Conservation (phyloP, 2,888 invertebrate species). For the Shargacucullia verbasci region DNA sequence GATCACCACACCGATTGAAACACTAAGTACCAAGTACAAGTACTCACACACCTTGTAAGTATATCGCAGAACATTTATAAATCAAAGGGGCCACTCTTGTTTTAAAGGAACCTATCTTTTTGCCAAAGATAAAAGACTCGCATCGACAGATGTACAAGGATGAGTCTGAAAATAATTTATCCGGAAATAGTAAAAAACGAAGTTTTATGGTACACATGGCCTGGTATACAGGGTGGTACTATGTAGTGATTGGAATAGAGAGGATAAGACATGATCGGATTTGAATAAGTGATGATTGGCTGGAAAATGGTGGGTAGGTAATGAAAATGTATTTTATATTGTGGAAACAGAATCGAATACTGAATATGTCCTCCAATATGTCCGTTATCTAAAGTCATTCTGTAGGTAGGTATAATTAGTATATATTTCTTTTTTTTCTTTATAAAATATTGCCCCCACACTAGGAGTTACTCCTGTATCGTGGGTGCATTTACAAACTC, state of each 20-base stretch:
- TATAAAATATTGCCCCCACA: too few species aligned
- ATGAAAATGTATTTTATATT: too few species aligned
- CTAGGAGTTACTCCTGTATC: too few species aligned
- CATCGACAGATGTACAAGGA: conserved; percentile 66
- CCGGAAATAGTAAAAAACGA: conserved; percentile 67
- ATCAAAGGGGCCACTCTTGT: conserved; percentile 54
- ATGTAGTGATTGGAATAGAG: conserved; percentile 42
- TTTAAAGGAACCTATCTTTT: conserved; percentile 53
- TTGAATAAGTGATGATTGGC: too few species aligned
- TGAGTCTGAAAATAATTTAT: conserved; percentile 68
- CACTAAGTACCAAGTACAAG: conserved; percentile 12
- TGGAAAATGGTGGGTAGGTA: too few species aligned
- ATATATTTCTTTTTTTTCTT: too few species aligned
- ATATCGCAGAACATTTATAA: conserved; percentile 41
- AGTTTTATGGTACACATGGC: conserved; percentile 68
- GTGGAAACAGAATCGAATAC: too few species aligned
- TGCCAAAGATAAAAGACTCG: conserved; percentile 51
- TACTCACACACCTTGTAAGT: conserved; percentile 48
- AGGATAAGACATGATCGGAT: conserved; percentile 45
- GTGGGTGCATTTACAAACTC: too few species aligned
- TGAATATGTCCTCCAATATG: too few species aligned
- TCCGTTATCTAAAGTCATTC: too few species aligned
- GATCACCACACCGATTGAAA: conserved; percentile 23
- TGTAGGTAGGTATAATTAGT: too few species aligned
- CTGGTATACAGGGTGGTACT: conserved; percentile 36